Percentiles rank a stretch among this genome's conserved stretches.
These are phyloP conservation scores for Cryptocheilus praepositus DNA, from an alignment of 2,888 invertebrate species.

Conservation along the genomic window DNA sequence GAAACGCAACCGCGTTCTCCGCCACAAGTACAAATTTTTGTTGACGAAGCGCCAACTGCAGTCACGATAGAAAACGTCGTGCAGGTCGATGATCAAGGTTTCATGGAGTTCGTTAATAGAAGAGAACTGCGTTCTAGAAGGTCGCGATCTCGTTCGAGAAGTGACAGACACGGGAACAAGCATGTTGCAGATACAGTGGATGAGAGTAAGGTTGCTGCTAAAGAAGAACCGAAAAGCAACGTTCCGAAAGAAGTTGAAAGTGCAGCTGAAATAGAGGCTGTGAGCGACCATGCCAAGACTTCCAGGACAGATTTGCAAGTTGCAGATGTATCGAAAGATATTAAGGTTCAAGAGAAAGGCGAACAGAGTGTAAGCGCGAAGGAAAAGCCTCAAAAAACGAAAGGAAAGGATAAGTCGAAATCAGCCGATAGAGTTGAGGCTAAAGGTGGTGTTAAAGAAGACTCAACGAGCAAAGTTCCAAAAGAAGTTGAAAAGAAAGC, in stretches of 20 bases:
- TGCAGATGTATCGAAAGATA: slow-evolving; percentile 7
- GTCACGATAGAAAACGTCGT: slow-evolving; percentile 65
- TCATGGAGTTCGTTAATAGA: slow-evolving; percentile 75
- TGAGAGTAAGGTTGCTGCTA: background rate
- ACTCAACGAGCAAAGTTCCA: too few species aligned
- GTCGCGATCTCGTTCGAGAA: slow-evolving; percentile 71
- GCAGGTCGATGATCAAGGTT: slow-evolving; percentile 74
- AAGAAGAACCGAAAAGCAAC: background rate
- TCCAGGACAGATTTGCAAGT: background rate
- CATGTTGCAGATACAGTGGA: slow-evolving; percentile 1
- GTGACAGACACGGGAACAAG: slow-evolving; percentile 42
- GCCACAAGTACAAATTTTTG: slow-evolving; percentile 62
- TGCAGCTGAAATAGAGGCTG: background rate
- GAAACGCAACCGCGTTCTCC: slow-evolving; percentile 27
- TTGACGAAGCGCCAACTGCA: slow-evolving; percentile 61
- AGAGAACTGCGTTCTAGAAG: slow-evolving; percentile 72
- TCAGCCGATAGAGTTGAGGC: background rate
- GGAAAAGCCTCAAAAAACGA: slow-evolving; percentile 16
- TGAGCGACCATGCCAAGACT: too few species aligned
- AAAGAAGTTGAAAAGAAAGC: too few species aligned
- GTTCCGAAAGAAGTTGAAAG: slow-evolving; percentile 18
- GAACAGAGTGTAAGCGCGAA: slow-evolving; percentile 4
- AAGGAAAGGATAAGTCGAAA: slow-evolving; percentile 25
- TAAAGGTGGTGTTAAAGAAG: too few species aligned
- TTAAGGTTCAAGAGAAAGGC: slow-evolving; percentile 3